Conservation (phyloP, 2,888 invertebrate genomes). For the Pristionchus arcanus region DNA sequence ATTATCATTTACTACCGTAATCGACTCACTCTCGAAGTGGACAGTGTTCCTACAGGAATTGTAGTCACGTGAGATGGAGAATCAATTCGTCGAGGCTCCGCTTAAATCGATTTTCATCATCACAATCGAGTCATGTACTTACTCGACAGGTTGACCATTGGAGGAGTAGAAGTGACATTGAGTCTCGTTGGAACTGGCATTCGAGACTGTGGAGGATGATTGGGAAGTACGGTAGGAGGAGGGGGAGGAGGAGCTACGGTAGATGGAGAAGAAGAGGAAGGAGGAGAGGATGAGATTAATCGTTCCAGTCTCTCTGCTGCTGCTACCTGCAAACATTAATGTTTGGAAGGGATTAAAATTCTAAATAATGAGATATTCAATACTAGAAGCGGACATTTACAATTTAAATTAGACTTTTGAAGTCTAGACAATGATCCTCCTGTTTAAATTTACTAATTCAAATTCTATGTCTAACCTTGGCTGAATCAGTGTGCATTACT, state of each 20-base stretch:
- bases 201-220: slow-evolving; percentile 24
- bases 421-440: no score
- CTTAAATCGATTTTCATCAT: neutral
- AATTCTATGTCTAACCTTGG: neutral
- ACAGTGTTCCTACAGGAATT: slow-evolving; percentile 33
- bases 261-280: slow-evolving; percentile 39
- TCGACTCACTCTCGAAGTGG: slow-evolving; percentile 27
- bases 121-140: neutral
- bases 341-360: no score
- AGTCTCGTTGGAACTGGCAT: slow-evolving; percentile 51
- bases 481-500: neutral
- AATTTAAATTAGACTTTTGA: no score
- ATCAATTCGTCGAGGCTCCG: slow-evolving; percentile 50
- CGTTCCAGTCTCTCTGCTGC: slow-evolving; percentile 35
- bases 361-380: no score
- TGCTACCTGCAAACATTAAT: slow-evolving; percentile 31
- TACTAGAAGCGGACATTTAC: no score
- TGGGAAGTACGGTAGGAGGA: slow-evolving; percentile 38
- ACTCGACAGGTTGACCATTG: slow-evolving; percentile 26
- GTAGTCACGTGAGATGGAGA: slow-evolving; percentile 47
- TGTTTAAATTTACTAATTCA: no score
- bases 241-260: neutral
- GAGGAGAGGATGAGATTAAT: neutral
- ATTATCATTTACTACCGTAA: neutral
- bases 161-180: neutral